These are phyloP conservation scores for Conus betulinus DNA, from an alignment of 1,140 invertebrate genomes.

Conservation along the genomic window DNA sequence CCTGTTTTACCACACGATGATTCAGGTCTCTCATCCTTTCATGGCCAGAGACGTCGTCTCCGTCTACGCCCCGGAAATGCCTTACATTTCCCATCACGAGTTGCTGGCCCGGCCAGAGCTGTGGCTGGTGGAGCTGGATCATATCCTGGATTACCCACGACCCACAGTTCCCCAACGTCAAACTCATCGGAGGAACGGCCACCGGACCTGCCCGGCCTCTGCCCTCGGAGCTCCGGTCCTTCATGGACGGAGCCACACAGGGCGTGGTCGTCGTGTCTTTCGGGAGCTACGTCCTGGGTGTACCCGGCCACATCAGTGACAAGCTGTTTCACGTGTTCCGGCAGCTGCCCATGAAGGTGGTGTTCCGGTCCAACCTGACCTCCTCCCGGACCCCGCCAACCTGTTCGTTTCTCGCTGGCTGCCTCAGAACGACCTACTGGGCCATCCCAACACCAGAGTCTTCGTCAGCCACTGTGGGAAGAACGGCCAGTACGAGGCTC, in stretches of 20 bases:
- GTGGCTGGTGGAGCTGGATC: constrained; percentile 42
- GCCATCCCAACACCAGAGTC: constrained; percentile 35
- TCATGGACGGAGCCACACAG: constrained; percentile 26
- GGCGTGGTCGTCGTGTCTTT: constrained; percentile 43
- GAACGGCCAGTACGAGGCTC: constrained; percentile 56
- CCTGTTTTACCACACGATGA: not conserved
- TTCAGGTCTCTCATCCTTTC: not conserved
- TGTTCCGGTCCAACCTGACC: constrained; percentile 10
- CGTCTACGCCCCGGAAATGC: constrained; percentile 34
- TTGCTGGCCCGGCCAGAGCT: constrained; percentile 32
- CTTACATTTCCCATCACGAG: constrained; percentile 24
- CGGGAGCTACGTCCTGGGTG: constrained; percentile 25
- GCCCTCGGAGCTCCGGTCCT: constrained; percentile 25
- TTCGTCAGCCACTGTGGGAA: constrained; percentile 53
- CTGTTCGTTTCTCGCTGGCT: constrained; percentile 37
- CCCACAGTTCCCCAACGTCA: constrained; percentile 35
- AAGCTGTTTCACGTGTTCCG: constrained; percentile 25
- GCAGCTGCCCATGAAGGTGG: constrained; percentile 4
- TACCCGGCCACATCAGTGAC: not conserved
- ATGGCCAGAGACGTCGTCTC: not conserved
- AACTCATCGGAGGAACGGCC: constrained; percentile 39
- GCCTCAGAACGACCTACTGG: constrained; percentile 43
- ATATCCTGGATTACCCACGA: constrained; percentile 47
- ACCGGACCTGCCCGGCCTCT: constrained; percentile 36
- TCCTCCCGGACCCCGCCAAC: not conserved